phyloP scores from a whole-genome alignment of 2,888 invertebrate species.

The Nephrotoma guestfalica region DNA sequence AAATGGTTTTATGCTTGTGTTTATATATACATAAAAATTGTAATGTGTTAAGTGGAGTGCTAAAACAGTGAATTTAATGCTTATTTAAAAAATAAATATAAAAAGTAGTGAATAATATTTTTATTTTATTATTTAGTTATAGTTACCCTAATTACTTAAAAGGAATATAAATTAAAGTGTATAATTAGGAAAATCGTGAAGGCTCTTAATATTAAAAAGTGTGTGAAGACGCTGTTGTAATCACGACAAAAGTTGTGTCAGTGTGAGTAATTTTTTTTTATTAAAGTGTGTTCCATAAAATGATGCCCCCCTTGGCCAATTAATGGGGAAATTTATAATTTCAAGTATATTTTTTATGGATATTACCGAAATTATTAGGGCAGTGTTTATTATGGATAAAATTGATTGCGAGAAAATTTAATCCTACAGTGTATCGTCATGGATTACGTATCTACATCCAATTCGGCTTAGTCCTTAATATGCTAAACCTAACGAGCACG shows the following conservation, averaged over 20 bases:
- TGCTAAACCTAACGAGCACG: neutral
- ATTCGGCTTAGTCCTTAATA: neutral
- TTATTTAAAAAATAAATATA: neutral
- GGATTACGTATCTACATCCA: neutral
- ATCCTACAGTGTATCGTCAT: neutral
- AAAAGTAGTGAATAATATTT: neutral
- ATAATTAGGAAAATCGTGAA: neutral
- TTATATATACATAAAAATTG: neutral
- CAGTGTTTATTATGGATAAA: neutral
- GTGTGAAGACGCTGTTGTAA: neutral
- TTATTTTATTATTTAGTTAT: neutral
- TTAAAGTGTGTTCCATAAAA: neutral
- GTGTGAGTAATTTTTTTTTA: slow-evolving; percentile 1
- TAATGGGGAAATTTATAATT: neutral
- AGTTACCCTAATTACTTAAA: neutral
- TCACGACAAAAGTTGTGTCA: neutral
- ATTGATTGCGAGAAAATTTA: neutral
- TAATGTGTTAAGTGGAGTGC: slow-evolving; percentile 1
- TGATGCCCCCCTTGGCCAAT: neutral
- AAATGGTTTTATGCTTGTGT: neutral
- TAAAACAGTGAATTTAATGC: slow-evolving; percentile 1
- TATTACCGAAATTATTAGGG: neutral
- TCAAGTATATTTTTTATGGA: neutral
- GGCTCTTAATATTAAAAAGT: neutral
- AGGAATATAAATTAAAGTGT: neutral